Conservation (phyloP, 2,797 vertebrate genomes). For the Acrossocheilus wenchowensis region DNA sequence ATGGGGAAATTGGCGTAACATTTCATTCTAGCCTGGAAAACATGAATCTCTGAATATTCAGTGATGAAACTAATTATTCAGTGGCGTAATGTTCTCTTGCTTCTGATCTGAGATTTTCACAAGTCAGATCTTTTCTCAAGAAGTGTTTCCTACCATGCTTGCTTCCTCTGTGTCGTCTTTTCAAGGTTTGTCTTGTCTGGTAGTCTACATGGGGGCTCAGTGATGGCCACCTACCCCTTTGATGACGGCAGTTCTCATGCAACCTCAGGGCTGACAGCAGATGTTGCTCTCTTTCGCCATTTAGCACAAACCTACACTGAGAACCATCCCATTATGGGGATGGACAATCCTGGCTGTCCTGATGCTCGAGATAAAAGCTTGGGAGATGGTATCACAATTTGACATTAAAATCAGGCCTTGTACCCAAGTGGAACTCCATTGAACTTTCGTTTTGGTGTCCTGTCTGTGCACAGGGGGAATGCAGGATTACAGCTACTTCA, state of each 20-base stretch:
- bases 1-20: neutral
- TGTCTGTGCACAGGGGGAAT: conserved; percentile 85
- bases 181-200: conserved; percentile 93
- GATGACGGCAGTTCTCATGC: conserved; percentile 85
- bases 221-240: conserved; percentile 94
- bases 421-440: neutral
- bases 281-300: conserved; percentile 88
- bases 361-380: conserved; percentile 79
- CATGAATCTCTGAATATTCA: neutral
- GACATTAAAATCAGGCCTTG: conserved; percentile 4
- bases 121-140: neutral
- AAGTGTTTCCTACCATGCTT: neutral
- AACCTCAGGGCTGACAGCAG: conserved; percentile 76
- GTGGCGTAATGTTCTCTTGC: neutral
- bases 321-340: conserved; percentile 90
- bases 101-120: neutral
- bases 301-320: conserved; percentile 87
- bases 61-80: neutral
- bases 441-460: neutral
- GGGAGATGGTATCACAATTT: conserved; percentile 84
- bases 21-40: neutral
- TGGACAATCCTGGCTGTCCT: conserved; percentile 84
- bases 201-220: conserved; percentile 91
- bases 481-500: conserved; percentile 95
- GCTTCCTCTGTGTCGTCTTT: neutral